Evolutionary conservation across 2,797 vertebrate species (phyloP).

Genomic region (Zenarchopterus dispar): DNA sequence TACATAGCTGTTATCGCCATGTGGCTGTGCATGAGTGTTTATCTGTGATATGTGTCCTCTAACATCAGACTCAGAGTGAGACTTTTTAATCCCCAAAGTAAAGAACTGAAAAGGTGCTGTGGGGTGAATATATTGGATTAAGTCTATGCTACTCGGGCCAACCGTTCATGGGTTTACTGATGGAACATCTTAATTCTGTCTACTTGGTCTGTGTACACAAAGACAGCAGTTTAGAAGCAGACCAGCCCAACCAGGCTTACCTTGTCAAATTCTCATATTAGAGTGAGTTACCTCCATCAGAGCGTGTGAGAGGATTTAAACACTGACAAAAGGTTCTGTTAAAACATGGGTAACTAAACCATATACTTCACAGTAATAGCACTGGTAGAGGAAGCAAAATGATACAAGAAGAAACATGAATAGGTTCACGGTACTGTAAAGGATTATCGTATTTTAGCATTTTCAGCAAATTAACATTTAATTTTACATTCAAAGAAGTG

Average conservation of each 20-base stretch:
- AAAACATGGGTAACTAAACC: background rate
- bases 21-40: background rate
- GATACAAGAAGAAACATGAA: background rate
- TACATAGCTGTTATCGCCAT: conserved; percentile 25
- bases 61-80: conserved; percentile 30
- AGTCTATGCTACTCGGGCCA: conserved; percentile 23
- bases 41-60: conserved; percentile 16
- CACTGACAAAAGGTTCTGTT: background rate
- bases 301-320: conserved; percentile 17
- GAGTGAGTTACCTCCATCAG: conserved; percentile 35
- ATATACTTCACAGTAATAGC: background rate
- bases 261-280: conserved; percentile 30
- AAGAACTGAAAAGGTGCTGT: conserved; percentile 27
- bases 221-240: conserved; percentile 31
- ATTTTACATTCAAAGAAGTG: background rate
- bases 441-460: background rate
- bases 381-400: background rate
- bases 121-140: conserved; percentile 52
- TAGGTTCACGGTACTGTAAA: background rate
- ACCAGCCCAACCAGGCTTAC: conserved; percentile 20
- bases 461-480: background rate
- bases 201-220: conserved; percentile 41
- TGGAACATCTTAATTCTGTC: conserved; percentile 37
- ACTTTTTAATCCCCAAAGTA: conserved; percentile 42
- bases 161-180: conserved; percentile 38